These are phyloP conservation scores for Drosophila testacea DNA, from an alignment of 2,888 invertebrate species.

Conservation along the genomic window DNA sequence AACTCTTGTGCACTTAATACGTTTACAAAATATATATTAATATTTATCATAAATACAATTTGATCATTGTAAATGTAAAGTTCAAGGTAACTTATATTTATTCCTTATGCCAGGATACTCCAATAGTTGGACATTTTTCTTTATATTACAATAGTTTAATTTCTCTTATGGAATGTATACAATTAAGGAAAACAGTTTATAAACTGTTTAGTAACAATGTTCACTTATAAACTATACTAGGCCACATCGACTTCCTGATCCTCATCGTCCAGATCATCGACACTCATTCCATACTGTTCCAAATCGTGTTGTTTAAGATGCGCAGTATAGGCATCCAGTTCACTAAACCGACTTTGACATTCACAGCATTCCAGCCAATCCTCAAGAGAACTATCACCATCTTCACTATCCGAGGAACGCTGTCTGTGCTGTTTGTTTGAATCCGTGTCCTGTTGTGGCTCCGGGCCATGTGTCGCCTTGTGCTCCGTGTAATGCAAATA, in stretches of 20 bases:
- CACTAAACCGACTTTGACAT: slow-evolving; percentile 80
- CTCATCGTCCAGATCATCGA: slow-evolving; percentile 62
- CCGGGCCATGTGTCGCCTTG: slow-evolving; percentile 69
- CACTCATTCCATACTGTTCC: slow-evolving; percentile 63
- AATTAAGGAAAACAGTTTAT: neutral
- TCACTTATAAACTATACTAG: slow-evolving; percentile 23
- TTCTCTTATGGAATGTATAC: neutral
- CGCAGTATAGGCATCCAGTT: slow-evolving; percentile 81
- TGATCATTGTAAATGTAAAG: neutral
- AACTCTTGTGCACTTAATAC: slow-evolving; percentile 47
- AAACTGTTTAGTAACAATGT: neutral
- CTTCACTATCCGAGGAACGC: slow-evolving; percentile 77
- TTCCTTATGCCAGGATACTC: too few relatives aligned
- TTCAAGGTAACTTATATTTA: slow-evolving; percentile 3
- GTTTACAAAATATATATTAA: slow-evolving; percentile 41
- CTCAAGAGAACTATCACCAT: slow-evolving; percentile 68
- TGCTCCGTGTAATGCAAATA: slow-evolving; percentile 82
- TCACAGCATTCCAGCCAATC: slow-evolving; percentile 83
- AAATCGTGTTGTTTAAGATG: slow-evolving; percentile 82
- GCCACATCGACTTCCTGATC: slow-evolving; percentile 71
- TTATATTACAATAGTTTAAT: neutral
- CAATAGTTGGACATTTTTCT: neutral
- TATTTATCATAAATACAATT: slow-evolving; percentile 39
- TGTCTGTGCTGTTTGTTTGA: slow-evolving; percentile 9
- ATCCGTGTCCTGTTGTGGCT: slow-evolving; percentile 29